A percentile compares a stretch with the other conserved stretches of the same genome.
Evolutionary conservation across 2,888 invertebrate species (phyloP).

Genomic region (Eupelmus urozonus): DNA sequence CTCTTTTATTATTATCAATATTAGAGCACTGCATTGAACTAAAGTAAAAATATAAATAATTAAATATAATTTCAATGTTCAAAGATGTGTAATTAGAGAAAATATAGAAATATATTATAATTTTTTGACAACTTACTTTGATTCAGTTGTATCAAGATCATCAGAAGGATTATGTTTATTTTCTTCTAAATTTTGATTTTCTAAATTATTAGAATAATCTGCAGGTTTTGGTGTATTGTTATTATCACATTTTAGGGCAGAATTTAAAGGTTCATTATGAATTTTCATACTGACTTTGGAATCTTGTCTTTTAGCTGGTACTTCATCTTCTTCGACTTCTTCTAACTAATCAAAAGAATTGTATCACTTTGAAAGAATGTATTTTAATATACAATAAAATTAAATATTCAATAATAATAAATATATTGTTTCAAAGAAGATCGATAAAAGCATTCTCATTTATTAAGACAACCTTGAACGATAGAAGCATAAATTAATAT

Average conservation of each 20-base stretch:
- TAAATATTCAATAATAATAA: slow-evolving; percentile 4
- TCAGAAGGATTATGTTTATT: too few relatives aligned
- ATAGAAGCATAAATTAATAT: too few relatives aligned
- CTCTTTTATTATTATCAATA: not conserved
- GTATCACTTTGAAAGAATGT: too few relatives aligned
- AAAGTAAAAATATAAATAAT: slow-evolving; percentile 3
- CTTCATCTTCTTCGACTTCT: slow-evolving; percentile 33
- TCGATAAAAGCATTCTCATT: too few relatives aligned
- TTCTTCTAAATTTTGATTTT: too few relatives aligned
- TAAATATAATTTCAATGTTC: not conserved
- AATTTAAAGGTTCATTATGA: not conserved
- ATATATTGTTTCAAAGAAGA: too few relatives aligned
- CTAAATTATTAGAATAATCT: too few relatives aligned
- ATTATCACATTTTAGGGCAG: not conserved
- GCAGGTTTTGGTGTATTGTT: not conserved
- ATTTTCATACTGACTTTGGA: slow-evolving; percentile 1
- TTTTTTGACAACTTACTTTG: not conserved
- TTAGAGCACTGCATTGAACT: slow-evolving; percentile 9
- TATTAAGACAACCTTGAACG: too few relatives aligned
- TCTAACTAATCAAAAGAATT: slow-evolving; percentile 41
- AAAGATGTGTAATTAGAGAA: not conserved
- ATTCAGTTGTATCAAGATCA: not conserved
- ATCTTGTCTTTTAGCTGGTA: slow-evolving; percentile 46
- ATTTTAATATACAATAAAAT: too few relatives aligned
- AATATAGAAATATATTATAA: too few relatives aligned